phyloP scores from a whole-genome alignment of 2,888 invertebrate species.

The Lissonota sp. region DNA sequence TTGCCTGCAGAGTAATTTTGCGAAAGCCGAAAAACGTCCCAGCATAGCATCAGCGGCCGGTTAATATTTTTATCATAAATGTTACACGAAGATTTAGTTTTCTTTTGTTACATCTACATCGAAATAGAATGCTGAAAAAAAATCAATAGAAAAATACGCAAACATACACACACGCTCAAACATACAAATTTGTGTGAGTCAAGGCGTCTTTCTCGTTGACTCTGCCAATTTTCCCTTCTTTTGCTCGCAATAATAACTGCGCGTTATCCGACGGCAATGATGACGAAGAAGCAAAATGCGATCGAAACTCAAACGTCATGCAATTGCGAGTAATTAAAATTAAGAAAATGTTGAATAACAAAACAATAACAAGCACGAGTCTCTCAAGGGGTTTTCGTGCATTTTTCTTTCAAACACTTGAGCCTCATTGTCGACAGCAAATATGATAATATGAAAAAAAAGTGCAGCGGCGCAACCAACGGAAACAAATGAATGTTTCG shows the following conservation, averaged over 20 bases:
- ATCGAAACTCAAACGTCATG: slow-evolving; percentile 36
- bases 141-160: slow-evolving; percentile 10
- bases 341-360: not conserved
- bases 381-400: slow-evolving; percentile 32
- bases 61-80: slow-evolving; percentile 33
- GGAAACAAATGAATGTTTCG: slow-evolving; percentile 42
- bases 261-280: not conserved
- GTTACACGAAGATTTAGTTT: slow-evolving; percentile 2
- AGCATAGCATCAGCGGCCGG: slow-evolving; percentile 43
- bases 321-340: slow-evolving; percentile 17
- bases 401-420: slow-evolving; percentile 2
- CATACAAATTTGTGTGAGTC: slow-evolving; percentile 4
- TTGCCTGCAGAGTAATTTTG: slow-evolving; percentile 25
- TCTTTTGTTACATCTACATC: slow-evolving; percentile 19
- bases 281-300: slow-evolving; percentile 4
- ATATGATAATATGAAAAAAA: slow-evolving; percentile 13
- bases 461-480: slow-evolving; percentile 57
- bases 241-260: slow-evolving; percentile 22
- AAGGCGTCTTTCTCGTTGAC: slow-evolving; percentile 18
- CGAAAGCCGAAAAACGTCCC: slow-evolving; percentile 53
- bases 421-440: slow-evolving; percentile 16
- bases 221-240: not conserved
- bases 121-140: slow-evolving; percentile 8
- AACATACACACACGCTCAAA: slow-evolving; percentile 21
- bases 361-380: slow-evolving; percentile 35